phyloP scores from a whole-genome alignment of 1,140 invertebrate genomes.

The Brachionus plicatilis region DNA sequence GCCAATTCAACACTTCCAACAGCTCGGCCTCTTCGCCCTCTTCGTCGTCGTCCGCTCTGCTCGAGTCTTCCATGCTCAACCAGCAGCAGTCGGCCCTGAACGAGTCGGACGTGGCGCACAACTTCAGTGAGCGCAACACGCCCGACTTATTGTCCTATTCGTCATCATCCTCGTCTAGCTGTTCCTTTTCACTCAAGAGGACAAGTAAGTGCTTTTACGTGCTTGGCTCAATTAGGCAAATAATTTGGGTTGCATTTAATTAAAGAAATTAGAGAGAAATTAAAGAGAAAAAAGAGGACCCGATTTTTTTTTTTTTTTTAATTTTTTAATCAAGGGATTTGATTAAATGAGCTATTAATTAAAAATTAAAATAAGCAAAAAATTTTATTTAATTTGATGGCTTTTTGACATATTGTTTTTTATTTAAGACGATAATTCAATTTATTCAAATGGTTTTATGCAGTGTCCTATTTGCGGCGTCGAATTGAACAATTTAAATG shows the following conservation, averaged over 20 bases:
- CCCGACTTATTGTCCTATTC: background rate
- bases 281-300: background rate
- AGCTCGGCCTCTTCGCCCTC: background rate
- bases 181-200: background rate
- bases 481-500: background rate
- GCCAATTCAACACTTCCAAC: background rate
- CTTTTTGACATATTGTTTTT: constrained; percentile 17
- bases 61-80: background rate
- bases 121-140: background rate
- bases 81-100: background rate
- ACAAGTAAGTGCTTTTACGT: background rate
- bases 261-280: background rate
- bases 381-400: background rate
- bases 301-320: background rate
- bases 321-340: background rate
- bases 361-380: background rate
- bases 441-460: constrained; percentile 19
- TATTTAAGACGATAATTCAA: constrained; percentile 13
- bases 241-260: background rate
- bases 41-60: background rate
- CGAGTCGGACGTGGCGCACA: background rate
- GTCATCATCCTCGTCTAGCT: background rate
- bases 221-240: background rate
- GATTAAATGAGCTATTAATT: background rate
- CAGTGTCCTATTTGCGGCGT: constrained; percentile 2